Conservation (phyloP, 1,140 invertebrate species). For the Penaeus japonicus region DNA sequence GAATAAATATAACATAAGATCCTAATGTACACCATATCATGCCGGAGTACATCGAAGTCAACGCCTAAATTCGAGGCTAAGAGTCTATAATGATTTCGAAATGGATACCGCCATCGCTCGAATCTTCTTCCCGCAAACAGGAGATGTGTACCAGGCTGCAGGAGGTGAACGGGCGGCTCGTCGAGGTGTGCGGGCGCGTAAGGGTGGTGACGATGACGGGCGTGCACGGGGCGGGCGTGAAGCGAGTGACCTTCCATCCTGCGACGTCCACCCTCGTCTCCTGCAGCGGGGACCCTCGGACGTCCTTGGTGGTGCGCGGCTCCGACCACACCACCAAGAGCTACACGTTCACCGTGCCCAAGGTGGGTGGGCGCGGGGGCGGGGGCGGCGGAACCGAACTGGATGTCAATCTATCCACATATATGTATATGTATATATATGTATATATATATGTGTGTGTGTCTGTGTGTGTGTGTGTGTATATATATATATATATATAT, state of each 20-base stretch:
- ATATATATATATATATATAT: no score
- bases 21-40: no score
- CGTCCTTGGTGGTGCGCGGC: slow-evolving; percentile 27
- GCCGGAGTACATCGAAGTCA: no score
- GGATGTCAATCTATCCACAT: no score
- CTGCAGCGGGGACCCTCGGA: slow-evolving; percentile 34
- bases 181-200: slow-evolving; percentile 9
- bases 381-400: no score
- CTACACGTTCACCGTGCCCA: slow-evolving; percentile 36
- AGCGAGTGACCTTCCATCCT: slow-evolving; percentile 25
- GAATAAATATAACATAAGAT: no score
- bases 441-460: no score
- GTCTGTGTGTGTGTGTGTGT: no score
- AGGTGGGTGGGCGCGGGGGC: neutral
- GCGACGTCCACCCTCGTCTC: slow-evolving; percentile 27
- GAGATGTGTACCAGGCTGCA: slow-evolving; percentile 17
- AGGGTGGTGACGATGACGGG: neutral
- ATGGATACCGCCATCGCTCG: no score
- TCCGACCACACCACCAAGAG: slow-evolving; percentile 45
- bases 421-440: no score
- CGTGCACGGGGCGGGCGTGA: slow-evolving; percentile 13
- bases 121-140: neutral
- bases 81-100: no score
- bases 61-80: no score
- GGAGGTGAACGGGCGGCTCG: neutral